These are phyloP conservation scores for Platalea minor DNA, from an alignment of 2,797 vertebrate genomes.

Conservation along the genomic window DNA sequence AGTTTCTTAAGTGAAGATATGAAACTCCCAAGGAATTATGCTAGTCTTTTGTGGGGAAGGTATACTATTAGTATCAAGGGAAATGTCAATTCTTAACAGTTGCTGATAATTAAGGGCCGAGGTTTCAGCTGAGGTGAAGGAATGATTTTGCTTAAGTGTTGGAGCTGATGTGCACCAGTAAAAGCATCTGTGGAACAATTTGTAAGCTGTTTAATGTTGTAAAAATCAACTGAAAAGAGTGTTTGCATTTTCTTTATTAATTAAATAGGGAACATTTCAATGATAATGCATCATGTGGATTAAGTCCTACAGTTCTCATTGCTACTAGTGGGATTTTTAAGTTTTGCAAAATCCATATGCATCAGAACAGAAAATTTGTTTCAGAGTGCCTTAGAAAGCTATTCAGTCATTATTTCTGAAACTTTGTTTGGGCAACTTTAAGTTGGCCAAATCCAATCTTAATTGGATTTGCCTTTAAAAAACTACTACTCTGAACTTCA, in stretches of 20 bases:
- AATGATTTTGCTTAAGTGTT: background rate
- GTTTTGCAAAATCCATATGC: background rate
- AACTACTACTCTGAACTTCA: background rate
- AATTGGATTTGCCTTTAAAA: background rate
- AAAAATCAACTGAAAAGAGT: background rate
- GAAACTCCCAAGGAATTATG: background rate
- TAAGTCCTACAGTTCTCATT: background rate
- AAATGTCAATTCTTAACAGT: background rate
- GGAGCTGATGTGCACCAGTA: background rate
- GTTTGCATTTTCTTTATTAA: conserved; percentile 4
- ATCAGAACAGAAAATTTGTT: background rate
- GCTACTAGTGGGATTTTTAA: background rate
- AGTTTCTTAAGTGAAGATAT: background rate
- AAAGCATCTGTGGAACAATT: background rate
- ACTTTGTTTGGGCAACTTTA: background rate
- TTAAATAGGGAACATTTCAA: background rate
- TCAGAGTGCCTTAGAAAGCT: background rate
- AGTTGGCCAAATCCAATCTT: background rate
- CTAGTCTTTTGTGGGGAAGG: background rate
- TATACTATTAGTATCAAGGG: background rate
- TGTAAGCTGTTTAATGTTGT: background rate
- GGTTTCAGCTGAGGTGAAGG: background rate
- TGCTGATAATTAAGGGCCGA: background rate
- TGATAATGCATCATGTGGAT: background rate
- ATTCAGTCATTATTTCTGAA: background rate